phyloP scores from a whole-genome alignment of 2,888 invertebrate species.

The Blera fallax region DNA sequence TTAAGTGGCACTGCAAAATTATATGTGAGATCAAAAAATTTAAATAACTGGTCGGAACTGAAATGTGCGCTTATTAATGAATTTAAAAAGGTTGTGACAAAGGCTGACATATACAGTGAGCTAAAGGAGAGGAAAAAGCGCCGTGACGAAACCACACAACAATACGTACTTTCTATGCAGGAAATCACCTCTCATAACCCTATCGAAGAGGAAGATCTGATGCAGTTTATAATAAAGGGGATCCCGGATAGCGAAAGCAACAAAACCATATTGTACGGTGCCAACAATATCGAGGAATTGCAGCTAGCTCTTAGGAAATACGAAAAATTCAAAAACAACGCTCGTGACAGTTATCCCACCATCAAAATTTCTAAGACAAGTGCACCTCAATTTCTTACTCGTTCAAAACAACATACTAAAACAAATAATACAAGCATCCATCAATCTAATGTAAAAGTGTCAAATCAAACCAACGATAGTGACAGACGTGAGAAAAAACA shows the following conservation, averaged over 20 bases:
- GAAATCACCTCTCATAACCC: too few relatives aligned
- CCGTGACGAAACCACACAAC: too few relatives aligned
- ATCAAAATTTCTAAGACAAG: neutral
- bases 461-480: neutral
- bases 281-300: neutral
- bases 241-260: neutral
- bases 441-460: too few relatives aligned
- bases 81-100: neutral
- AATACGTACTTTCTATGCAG: too few relatives aligned
- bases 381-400: neutral
- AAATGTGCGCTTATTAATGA: neutral
- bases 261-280: too few relatives aligned
- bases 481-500: neutral
- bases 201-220: neutral
- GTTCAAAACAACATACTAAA: neutral
- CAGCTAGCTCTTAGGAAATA: neutral
- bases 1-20: neutral
- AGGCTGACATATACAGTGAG: neutral
- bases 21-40: neutral
- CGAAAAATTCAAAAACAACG: neutral
- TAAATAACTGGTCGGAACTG: neutral
- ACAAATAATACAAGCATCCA: too few relatives aligned
- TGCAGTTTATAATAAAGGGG: neutral
- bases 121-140: too few relatives aligned
- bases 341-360: neutral